A percentile compares a stretch with the other conserved stretches of the same genome.
phyloP scores from a whole-genome alignment of 1,140 invertebrate species.

The Euwallacea similis region DNA sequence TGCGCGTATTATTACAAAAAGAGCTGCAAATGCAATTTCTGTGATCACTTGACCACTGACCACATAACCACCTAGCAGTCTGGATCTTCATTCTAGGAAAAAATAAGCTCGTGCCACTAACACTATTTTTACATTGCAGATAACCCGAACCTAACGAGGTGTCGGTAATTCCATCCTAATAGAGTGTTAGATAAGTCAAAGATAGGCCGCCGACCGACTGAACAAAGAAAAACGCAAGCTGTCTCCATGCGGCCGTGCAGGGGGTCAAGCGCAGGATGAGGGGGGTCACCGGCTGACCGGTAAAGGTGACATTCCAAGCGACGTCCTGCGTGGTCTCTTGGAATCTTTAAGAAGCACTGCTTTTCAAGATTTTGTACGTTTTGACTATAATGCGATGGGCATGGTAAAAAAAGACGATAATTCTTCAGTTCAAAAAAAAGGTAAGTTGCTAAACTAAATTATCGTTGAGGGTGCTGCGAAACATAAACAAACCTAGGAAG shows the following conservation, averaged over 20 bases:
- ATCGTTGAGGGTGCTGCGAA: too few species aligned
- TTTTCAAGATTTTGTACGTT: not conserved
- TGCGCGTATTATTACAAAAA: too few species aligned
- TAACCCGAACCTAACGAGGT: not conserved
- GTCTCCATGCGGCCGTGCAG: slow-evolving; percentile 16
- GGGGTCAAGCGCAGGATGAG: slow-evolving; percentile 10
- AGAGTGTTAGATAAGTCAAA: slow-evolving; percentile 2
- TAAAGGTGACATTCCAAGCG: slow-evolving; percentile 18
- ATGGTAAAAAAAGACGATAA: too few species aligned
- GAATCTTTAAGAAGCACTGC: not conserved
- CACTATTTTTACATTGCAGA: not conserved
- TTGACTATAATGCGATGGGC: not conserved
- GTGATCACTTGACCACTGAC: too few species aligned
- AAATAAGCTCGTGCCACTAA: too few species aligned
- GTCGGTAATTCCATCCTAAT: not conserved
- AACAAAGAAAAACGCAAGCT: slow-evolving; percentile 13
- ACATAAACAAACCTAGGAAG: too few species aligned
- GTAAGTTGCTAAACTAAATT: too few species aligned
- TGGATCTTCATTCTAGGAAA: too few species aligned
- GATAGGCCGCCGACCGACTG: not conserved
- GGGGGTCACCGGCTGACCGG: slow-evolving; percentile 7
- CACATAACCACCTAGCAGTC: too few species aligned
- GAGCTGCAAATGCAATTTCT: too few species aligned
- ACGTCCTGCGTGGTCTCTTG: not conserved
- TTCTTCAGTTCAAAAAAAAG: too few species aligned